phyloP scores from a whole-genome alignment of 2,888 invertebrate species.

The Corythucha ciliata region DNA sequence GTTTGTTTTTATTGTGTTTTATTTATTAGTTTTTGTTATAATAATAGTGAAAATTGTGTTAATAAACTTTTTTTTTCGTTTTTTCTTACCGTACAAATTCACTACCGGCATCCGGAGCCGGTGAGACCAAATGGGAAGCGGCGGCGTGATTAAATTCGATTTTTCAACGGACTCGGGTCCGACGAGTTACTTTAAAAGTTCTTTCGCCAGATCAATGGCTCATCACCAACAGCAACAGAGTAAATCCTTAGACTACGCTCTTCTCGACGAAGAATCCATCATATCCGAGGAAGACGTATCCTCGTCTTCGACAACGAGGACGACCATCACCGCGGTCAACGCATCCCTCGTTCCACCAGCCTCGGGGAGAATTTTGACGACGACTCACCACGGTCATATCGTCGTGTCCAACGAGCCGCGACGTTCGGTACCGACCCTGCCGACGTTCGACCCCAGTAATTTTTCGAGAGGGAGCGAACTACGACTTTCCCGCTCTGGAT shows the following conservation, averaged over 20 bases:
- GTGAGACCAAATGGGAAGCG: constrained; percentile 22
- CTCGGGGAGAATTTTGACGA: constrained; percentile 19
- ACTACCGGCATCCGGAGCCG: too few species aligned
- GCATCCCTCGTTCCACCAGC: constrained; percentile 11
- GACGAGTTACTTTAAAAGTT: constrained; percentile 34
- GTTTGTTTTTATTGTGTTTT: too few species aligned
- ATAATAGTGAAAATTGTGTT: too few species aligned
- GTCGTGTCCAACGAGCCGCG: constrained; percentile 17
- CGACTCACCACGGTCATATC: constrained; percentile 14
- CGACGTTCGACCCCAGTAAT: constrained; percentile 27
- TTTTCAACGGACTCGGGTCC: constrained; percentile 27
- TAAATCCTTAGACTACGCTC: constrained; percentile 33
- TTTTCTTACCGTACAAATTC: too few species aligned
- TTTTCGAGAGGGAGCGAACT: constrained; percentile 20
- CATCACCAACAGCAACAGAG: constrained; percentile 29
- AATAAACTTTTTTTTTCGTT: too few species aligned
- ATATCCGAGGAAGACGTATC: constrained; percentile 23
- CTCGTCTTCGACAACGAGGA: constrained; percentile 6
- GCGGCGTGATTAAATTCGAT: constrained; percentile 31
- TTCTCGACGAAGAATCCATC: constrained; percentile 29
- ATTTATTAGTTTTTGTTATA: too few species aligned
- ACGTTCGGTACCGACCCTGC: constrained; percentile 26
- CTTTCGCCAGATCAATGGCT: constrained; percentile 36
- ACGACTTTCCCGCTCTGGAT: constrained; percentile 7
- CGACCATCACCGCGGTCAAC: not conserved